Evolutionary conservation across 2,888 invertebrate genomes (phyloP), one percentile per base, ranked within the genome.

Genomic region (Geotrupes spiniger): DNA sequence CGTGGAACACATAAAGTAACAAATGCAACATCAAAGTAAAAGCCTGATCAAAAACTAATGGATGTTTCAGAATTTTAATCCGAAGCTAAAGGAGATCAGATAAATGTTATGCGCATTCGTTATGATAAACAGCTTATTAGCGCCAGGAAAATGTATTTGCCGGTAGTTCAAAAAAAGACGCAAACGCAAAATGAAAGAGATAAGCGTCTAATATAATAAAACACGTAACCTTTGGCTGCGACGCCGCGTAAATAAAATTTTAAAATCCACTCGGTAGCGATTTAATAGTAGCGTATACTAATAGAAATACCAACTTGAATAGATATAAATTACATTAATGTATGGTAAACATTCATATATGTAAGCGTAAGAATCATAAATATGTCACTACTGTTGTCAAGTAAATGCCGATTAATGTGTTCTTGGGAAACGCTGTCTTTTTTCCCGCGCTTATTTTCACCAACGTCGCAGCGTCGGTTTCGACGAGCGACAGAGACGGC

Each of bases 301-400:
- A 73, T 72, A 73, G 71, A 73, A 73, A 72, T 69, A 72, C 71
- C 73, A 72, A 64, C 59, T 64, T 64, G 68, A 70, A 71, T 69
- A 64, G 69, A 70, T 64, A 73, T 73, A 73, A 73, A 73, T 73
- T 72, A 72, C 70, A 59, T 69, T 73, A 72, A 73, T 72, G 72
- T 72, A 73, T 73, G 71, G 73, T 72, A 72, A 72, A 73, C 73
- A 73, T 72, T 71, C 71, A 71, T 72, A 71, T 70, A 68, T 69
- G 70, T 70, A 69, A 70, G 69, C 66, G 66, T 63, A 67, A 65
- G 68, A 66, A 68, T 73, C 73, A 72, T 73, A 73, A 73, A 73
- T 72, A 73, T 72, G 72, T 73, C 73, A 71, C 70, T 69, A 70
- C 67, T 63, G 72, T 72, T 72, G 72, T 72, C 73, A 70, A 70